phyloP scores from a whole-genome alignment of 2,113 vertebrate genomes.

The Apodemus speciosus region DNA sequence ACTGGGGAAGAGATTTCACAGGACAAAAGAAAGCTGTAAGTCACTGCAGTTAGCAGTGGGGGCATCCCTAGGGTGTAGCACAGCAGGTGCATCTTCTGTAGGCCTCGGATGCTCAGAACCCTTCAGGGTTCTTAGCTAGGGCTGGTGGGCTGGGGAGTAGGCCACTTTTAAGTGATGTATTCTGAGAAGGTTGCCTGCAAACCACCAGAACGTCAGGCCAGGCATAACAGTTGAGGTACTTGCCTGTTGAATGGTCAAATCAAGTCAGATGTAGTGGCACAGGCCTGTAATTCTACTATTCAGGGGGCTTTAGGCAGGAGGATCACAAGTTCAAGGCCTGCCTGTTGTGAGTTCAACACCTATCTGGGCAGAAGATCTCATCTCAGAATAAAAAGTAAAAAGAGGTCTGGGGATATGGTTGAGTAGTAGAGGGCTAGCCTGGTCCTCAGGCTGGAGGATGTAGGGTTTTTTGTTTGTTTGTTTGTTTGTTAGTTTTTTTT shows the following conservation, averaged over 20 bases:
- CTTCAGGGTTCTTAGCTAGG: neutral
- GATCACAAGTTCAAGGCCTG: neutral
- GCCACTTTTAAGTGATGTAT: neutral
- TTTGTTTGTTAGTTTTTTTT: no score
- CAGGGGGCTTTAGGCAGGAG: neutral
- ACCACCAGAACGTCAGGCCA: neutral
- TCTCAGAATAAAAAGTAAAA: neutral
- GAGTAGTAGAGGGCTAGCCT: neutral
- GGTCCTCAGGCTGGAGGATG: neutral
- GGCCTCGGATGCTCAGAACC: neutral
- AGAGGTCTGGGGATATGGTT: neutral
- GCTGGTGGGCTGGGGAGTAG: neutral
- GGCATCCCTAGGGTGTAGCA: neutral
- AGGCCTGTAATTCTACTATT: neutral
- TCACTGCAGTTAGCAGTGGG: neutral
- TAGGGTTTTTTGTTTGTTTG: neutral
- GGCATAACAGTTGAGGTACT: neutral
- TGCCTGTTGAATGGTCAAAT: neutral
- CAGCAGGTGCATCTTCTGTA: neutral
- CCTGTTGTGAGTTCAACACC: neutral
- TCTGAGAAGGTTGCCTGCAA: neutral
- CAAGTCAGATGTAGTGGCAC: neutral
- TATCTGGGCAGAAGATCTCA: neutral
- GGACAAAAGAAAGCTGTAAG: neutral
- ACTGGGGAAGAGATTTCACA: neutral